phyloP scores from a whole-genome alignment of 2,888 invertebrate genomes.

The Stenurella melanura region DNA sequence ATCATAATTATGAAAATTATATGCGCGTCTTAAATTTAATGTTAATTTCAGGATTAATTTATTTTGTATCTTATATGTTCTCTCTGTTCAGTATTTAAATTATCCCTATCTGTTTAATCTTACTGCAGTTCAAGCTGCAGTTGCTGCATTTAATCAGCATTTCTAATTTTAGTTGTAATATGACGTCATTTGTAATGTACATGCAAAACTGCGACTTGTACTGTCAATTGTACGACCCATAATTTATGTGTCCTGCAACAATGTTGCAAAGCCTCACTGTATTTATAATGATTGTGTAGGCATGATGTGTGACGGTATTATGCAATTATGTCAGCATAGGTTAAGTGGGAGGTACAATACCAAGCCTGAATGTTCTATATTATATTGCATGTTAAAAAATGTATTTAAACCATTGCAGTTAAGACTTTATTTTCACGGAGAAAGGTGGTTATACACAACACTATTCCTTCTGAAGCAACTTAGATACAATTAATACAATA shows the following conservation, averaged over 20 bases:
- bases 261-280: constrained; percentile 35
- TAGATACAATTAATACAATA: too few species aligned
- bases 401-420: background rate
- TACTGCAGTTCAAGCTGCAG: constrained; percentile 53
- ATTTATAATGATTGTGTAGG: constrained; percentile 42
- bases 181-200: constrained; percentile 50
- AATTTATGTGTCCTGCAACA: constrained; percentile 43
- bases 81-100: constrained; percentile 52
- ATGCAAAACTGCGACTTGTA: constrained; percentile 38
- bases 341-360: constrained; percentile 32
- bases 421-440: background rate
- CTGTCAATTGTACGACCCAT: constrained; percentile 37
- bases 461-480: too few species aligned
- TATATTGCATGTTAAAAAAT: background rate
- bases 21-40: constrained; percentile 27
- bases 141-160: constrained; percentile 57
- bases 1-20: constrained; percentile 29
- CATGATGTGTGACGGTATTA: constrained; percentile 34
- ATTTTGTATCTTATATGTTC: constrained; percentile 37
- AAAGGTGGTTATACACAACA: too few species aligned
- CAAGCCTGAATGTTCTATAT: constrained; percentile 24
- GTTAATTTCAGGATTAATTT: constrained; percentile 18
- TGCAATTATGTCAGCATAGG: constrained; percentile 40
- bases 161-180: constrained; percentile 55
- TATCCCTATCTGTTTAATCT: constrained; percentile 55